Evolutionary conservation across 2,113 vertebrate genomes (phyloP).

Genomic region (Neotoma lepida): DNA sequence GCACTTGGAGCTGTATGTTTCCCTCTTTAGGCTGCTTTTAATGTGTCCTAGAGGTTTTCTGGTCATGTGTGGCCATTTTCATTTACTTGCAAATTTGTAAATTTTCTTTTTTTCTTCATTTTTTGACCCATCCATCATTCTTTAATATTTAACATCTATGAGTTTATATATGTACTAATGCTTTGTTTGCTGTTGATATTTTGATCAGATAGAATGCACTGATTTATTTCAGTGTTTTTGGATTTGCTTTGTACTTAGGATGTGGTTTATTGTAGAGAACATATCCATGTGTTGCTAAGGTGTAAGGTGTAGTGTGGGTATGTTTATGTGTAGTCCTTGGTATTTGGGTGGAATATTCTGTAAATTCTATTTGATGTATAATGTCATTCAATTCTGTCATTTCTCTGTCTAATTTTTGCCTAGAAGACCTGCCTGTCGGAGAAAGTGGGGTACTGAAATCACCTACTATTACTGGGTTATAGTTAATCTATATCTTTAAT

Average conservation of each 20-base stretch:
- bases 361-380: neutral
- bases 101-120: neutral
- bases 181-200: neutral
- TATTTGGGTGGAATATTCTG: neutral
- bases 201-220: neutral
- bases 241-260: neutral
- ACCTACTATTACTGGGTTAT: neutral
- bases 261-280: neutral
- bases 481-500: neutral
- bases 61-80: neutral
- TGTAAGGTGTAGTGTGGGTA: neutral
- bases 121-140: neutral
- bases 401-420: neutral
- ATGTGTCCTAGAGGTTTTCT: neutral
- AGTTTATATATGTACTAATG: neutral
- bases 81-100: neutral
- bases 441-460: neutral
- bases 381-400: neutral
- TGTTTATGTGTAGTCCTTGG: neutral
- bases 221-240: neutral
- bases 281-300: neutral
- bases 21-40: neutral
- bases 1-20: neutral
- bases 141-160: neutral
- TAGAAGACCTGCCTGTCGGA: neutral